Evolutionary conservation across 1,140 invertebrate genomes (phyloP), one percentile per base, ranked within the genome.

Genomic region (Drosophila pseudoananassae): DNA sequence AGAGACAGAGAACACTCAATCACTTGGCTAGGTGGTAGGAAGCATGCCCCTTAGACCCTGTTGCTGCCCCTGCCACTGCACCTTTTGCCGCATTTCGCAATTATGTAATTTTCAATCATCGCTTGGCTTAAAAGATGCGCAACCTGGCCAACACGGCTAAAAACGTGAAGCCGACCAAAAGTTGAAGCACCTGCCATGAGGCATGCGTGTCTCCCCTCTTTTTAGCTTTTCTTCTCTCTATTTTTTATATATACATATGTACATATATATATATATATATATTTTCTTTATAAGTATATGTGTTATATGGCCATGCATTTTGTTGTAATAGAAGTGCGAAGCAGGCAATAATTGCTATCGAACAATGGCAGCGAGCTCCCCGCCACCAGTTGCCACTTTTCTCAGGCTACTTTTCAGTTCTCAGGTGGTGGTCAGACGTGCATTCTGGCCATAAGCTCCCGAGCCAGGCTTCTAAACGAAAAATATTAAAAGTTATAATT

Each of bases 51-150:
- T 38, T 23, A 33, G 20, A 31, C 23, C 15, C 38, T 15, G 8
- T 36, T 12, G 49, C 47, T 4, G 12, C 7, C 33, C 10, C 8
- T 23, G 20, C 20, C 47, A 20, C 20, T 20, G n/a, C 53, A 64
- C 53, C 49, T 69, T 40, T 36, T 31, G 50, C 66, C 55, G 63
- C 51, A 45, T 75, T 60, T 83, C 17, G 83, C 83, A 87, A 87
- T 87, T 87, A 87, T 87, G 83, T 87, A 87, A 87, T 88, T 87
- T 87, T 87, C 83, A 88, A 87, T 87, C 83, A 87, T 82, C 78
- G 61, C 74, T 33, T 46, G 77, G 74, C 78, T 74, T 78, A 85
- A 87, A 46, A 87, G 82, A 87, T 87, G 74, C 70, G 61, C 29
- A 5, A 51, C 31, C 23, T 36, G 51, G 20, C 20, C 20, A 20